Conservation (phyloP, 2,797 vertebrate genomes). For the Melanotaenia maccullochi region DNA sequence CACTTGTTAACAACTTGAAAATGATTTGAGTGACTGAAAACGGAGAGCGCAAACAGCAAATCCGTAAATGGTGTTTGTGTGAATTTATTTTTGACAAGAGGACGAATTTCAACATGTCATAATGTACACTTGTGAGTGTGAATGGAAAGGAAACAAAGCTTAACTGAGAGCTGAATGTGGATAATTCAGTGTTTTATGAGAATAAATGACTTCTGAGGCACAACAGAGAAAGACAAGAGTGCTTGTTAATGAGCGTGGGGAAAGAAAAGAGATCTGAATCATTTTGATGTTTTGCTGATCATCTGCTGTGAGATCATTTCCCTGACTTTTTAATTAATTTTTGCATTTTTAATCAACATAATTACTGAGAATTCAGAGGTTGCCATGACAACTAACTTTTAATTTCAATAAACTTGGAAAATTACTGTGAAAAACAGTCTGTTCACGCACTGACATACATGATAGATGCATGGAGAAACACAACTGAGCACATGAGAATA, state of each 20-base stretch:
- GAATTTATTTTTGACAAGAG: slow-evolving; percentile 6
- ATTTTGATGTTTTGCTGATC: slow-evolving; percentile 74
- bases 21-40: slow-evolving; percentile 41
- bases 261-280: slow-evolving; percentile 58
- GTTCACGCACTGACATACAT: slow-evolving; percentile 28
- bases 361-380: slow-evolving; percentile 66
- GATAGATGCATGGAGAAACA: slow-evolving; percentile 33
- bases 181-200: slow-evolving; percentile 51
- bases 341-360: slow-evolving; percentile 80
- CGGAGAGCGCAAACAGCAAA: neutral
- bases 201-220: slow-evolving; percentile 52
- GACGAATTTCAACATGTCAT: slow-evolving; percentile 39
- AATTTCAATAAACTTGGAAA: slow-evolving; percentile 58
- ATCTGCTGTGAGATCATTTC: slow-evolving; percentile 74
- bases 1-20: slow-evolving; percentile 46
- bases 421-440: slow-evolving; percentile 28
- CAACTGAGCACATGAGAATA: slow-evolving; percentile 2
- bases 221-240: slow-evolving; percentile 29
- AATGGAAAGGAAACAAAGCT: slow-evolving; percentile 23
- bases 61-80: slow-evolving; percentile 2
- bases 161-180: slow-evolving; percentile 36
- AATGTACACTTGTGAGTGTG: slow-evolving; percentile 19
- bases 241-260: slow-evolving; percentile 21
- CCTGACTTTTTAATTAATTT: slow-evolving; percentile 80
- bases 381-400: slow-evolving; percentile 71